phyloP scores from a whole-genome alignment of 1,140 invertebrate genomes.

The Megalonaias nervosa region DNA sequence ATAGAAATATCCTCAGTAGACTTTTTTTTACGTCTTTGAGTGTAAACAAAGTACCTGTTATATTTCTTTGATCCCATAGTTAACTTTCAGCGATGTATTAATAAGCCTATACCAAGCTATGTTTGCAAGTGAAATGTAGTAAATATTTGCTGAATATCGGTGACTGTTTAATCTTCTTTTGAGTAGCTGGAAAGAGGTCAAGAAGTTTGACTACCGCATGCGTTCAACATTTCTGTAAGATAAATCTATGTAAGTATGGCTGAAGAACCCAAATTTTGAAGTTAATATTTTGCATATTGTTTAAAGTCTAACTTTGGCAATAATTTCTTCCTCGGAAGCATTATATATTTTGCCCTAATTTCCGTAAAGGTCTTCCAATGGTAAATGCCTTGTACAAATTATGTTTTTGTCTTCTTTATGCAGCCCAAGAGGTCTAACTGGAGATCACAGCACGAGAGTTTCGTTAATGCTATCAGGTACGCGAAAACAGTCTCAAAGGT shows the following conservation, averaged over 20 bases:
- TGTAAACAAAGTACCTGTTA: too few species aligned
- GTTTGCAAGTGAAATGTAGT: too few species aligned
- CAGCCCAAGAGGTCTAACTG: slow-evolving; percentile 82
- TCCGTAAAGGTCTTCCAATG: too few species aligned
- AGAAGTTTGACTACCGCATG: neutral
- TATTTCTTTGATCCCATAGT: too few species aligned
- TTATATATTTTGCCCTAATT: neutral
- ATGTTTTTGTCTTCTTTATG: slow-evolving; percentile 25
- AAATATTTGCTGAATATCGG: too few species aligned
- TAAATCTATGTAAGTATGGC: neutral
- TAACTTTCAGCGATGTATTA: too few species aligned
- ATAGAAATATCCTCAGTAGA: too few species aligned
- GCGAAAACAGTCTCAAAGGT: slow-evolving; percentile 89
- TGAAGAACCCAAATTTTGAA: neutral
- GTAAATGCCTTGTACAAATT: neutral
- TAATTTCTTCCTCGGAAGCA: neutral
- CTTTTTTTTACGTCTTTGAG: too few species aligned
- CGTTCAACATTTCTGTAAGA: neutral
- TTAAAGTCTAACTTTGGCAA: neutral
- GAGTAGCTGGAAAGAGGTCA: too few species aligned
- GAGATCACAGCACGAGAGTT: slow-evolving; percentile 93
- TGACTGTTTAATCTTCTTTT: too few species aligned
- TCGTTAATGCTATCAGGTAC: slow-evolving; percentile 89
- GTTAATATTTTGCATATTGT: neutral
- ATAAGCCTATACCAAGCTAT: too few species aligned